Percentiles rank a stretch among this genome's conserved stretches.
These are phyloP conservation scores for Myrmophylax atrothorax DNA, from an alignment of 2,113 vertebrate genomes.

Conservation along the genomic window DNA sequence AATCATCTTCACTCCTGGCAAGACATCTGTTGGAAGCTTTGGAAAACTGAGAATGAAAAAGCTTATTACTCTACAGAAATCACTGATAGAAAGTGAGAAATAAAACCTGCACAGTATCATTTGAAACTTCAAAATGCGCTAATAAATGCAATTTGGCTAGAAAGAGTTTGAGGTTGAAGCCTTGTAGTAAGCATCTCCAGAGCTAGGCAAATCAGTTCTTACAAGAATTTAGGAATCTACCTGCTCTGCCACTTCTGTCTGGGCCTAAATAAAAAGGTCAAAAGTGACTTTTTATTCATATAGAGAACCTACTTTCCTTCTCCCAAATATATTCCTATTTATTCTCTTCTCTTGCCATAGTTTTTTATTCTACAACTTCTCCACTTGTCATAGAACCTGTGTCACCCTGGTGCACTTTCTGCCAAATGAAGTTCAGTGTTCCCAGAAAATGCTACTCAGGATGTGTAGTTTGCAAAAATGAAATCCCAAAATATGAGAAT, in stretches of 20 bases:
- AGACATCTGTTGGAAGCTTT: conserved; percentile 45
- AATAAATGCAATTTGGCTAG: conserved; percentile 57
- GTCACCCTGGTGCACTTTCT: accelerated
- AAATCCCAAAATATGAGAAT: background rate
- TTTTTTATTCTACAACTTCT: background rate
- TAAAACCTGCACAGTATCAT: conserved; percentile 39
- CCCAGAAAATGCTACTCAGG: background rate
- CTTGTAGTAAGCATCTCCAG: background rate
- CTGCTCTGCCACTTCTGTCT: background rate
- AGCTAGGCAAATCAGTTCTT: background rate
- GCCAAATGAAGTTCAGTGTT: background rate
- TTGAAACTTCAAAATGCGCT: conserved; percentile 38
- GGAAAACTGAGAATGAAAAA: conserved; percentile 46
- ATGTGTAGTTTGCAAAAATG: background rate
- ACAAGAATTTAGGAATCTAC: background rate
- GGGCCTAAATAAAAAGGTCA: background rate
- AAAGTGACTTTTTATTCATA: background rate
- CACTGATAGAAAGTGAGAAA: conserved; percentile 61
- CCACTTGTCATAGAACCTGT: background rate
- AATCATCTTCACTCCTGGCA: conserved; percentile 61
- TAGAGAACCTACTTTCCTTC: background rate
- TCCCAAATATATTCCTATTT: background rate
- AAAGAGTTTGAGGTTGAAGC: background rate
- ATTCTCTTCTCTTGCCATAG: background rate
- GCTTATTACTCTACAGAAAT: conserved; percentile 38